These are phyloP conservation scores for Okapia johnstoni DNA, from an alignment of 2,113 vertebrate genomes.

Conservation along the genomic window DNA sequence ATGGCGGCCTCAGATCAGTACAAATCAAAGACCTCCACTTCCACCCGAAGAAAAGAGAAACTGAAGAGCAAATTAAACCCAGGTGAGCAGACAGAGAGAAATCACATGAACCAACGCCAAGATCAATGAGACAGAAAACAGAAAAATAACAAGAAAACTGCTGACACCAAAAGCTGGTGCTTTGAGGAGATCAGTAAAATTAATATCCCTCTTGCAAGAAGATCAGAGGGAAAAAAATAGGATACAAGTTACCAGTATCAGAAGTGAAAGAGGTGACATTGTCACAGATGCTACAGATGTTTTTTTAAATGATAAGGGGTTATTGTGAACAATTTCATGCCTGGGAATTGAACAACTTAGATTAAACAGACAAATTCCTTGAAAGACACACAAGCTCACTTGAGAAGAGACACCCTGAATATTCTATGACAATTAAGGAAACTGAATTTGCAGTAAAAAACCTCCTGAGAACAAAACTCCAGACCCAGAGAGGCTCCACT, in stretches of 20 bases:
- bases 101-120: accelerated
- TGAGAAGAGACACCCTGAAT: accelerated
- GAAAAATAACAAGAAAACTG: not conserved
- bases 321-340: accelerated
- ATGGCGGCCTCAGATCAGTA: accelerated
- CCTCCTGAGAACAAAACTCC: not conserved
- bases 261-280: accelerated
- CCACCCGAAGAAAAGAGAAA: not conserved
- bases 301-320: no score
- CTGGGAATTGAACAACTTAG: not conserved
- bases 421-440: not conserved
- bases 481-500: not conserved
- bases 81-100: accelerated
- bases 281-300: accelerated
- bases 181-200: not conserved
- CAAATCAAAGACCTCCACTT: not conserved
- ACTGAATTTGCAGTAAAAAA: not conserved
- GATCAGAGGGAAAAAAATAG: not conserved
- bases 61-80: not conserved
- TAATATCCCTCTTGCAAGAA: not conserved
- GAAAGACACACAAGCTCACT: accelerated
- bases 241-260: accelerated
- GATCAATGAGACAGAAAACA: not conserved
- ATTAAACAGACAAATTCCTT: not conserved
- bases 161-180: not conserved